These are phyloP conservation scores for Tenthredo livida DNA, from an alignment of 2,888 invertebrate species.

Conservation along the genomic window DNA sequence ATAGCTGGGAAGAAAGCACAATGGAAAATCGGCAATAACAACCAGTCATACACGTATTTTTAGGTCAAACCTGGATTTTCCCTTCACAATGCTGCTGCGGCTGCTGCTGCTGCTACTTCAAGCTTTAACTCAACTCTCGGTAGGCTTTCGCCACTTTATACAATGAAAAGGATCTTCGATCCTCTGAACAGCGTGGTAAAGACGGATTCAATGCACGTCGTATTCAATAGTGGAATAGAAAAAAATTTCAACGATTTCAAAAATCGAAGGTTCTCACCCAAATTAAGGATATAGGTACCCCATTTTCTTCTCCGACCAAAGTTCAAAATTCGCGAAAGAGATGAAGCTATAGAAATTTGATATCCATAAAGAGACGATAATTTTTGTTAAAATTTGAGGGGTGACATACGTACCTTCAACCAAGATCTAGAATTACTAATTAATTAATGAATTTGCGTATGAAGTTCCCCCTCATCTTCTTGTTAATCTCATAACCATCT, in stretches of 20 bases:
- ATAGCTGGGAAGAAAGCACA: neutral
- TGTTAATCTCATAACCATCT: neutral
- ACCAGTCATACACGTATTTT: neutral
- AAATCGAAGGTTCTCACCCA: neutral
- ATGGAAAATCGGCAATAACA: constrained; percentile 7
- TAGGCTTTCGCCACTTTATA: constrained; percentile 8
- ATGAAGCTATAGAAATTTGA: too few relatives aligned
- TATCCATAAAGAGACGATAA: too few relatives aligned
- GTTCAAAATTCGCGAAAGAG: too few relatives aligned
- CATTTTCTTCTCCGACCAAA: too few relatives aligned
- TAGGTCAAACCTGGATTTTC: constrained; percentile 26
- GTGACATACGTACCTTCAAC: too few relatives aligned
- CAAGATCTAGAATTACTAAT: neutral
- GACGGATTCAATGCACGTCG: neutral
- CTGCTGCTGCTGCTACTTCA: neutral
- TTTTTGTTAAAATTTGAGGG: too few relatives aligned
- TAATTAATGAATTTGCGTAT: neutral
- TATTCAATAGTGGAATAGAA: neutral
- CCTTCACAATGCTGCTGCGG: neutral
- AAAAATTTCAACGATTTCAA: neutral
- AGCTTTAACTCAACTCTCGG: neutral
- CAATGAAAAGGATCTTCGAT: constrained; percentile 3
- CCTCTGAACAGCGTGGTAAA: neutral
- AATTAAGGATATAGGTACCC: neutral
- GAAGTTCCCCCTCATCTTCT: neutral